Evolutionary conservation across 2,113 vertebrate genomes (phyloP).

Genomic region (Leuciscus idus): DNA sequence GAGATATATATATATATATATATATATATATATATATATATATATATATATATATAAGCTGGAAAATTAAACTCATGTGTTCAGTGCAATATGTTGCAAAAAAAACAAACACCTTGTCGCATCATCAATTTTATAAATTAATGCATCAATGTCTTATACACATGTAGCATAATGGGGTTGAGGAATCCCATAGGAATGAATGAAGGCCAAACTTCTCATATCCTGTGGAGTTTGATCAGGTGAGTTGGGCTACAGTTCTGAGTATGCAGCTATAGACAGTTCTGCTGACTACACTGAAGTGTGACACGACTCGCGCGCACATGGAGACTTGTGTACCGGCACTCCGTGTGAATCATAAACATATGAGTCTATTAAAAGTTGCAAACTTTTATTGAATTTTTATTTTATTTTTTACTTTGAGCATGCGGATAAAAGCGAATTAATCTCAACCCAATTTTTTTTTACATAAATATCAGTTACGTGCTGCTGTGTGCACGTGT

Average conservation of each 20-base stretch:
- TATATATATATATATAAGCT: not conserved
- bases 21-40: too few relatives aligned
- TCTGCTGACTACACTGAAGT: constrained; percentile 22
- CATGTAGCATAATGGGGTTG: not conserved
- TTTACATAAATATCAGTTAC: not conserved
- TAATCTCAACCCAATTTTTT: too few relatives aligned
- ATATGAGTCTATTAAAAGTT: not conserved
- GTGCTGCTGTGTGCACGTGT: not conserved
- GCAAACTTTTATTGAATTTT: not conserved
- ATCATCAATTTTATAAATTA: too few relatives aligned
- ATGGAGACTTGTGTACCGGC: not conserved
- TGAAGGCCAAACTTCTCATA: not conserved
- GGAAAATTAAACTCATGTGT: not conserved
- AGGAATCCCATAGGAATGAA: not conserved
- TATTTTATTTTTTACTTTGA: not conserved
- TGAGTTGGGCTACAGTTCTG: not conserved
- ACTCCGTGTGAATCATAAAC: not conserved
- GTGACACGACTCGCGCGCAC: constrained; percentile 1
- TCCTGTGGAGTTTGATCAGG: not conserved
- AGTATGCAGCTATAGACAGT: constrained; percentile 18
- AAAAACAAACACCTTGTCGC: too few relatives aligned
- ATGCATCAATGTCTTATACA: too few relatives aligned
- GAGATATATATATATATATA: too few relatives aligned
- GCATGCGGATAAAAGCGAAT: not conserved
- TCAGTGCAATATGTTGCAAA: not conserved